Base-by-base conservation (phyloP, 2,797 vertebrate species). In the Sebastes dallii region DNA sequence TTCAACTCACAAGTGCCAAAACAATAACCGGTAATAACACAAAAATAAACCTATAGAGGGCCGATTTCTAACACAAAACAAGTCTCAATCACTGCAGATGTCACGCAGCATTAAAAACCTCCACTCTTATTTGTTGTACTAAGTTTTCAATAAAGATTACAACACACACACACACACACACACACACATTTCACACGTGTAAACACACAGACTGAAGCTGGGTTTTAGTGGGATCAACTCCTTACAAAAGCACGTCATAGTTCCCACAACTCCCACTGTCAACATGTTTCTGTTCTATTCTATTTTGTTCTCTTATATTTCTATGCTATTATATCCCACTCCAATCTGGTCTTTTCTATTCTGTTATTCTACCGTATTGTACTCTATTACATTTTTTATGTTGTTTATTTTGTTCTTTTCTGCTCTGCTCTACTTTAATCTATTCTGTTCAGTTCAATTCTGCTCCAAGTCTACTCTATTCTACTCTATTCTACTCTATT, bases 1-100 rank as follows among this genome's bases (percentile, higher is more conserved):
- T 78, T 80, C n/a, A 52, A 18, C 72, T 52, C 56, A 46, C 20
- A 55, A 22, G 65, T 64, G 52, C 59, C 69, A 75, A 54, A 78
- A 79, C 46, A 77, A 68, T 29, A 50, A 6, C 13, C 6, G 52
- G 7, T 77, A 76, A 62, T 64, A 32, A 30, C 20, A 77, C 52
- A 46, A 52, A 75, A 82, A 82, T 70, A 68, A 83, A 56, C 72
- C 30, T 24, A 32, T 58, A 78, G 50, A 59, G 62, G 77, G 68
- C 54, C 4, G 52, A 25, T 66, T 72, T 36, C 56, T 61, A 8
- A 69, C 24, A 62, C 58, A 69, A 84, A 82, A 82, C 72, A 78
- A 66, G 77, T 77, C 36, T 59, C n/a, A 66, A 78, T 88, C 68
- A 66, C 69, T 81, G 69, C 68, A 85, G 36, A 88, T 59, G 75